Evolutionary conservation across 92 coral and sea anemone species (phyloP), one percentile per base, ranked within the genome.

Genomic region (Palythoa grandiflora): DNA sequence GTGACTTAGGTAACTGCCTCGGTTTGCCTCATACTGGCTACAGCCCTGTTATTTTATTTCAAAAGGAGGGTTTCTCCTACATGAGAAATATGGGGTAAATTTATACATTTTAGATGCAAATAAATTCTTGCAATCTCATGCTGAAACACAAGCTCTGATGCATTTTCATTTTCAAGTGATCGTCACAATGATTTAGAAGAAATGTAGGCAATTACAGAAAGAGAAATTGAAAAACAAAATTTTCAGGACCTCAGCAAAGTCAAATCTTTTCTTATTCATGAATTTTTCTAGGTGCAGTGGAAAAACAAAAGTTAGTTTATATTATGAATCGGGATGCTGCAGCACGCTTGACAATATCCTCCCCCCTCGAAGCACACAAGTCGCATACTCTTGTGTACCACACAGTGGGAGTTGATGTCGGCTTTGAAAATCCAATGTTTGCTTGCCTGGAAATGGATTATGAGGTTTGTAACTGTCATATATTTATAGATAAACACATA

Each of bases 401-500:
- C 77, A 86, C 90, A 38, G 99, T 95, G 37, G 99, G 99, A 9
- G 98, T 97, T 38, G 99, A 97, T 87, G 99, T 94, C 10, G 99
- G 99, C 59, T 97, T 97, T 93, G 99, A 97, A 74, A 97, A 97
- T 78, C 99, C 99, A 38, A 97, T 97, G 99, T 97, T 97, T 93
- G 99, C 99, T 17, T 97, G 99, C 75, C 90, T 97, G 83, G 99
- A 97, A 77, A 93, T 97, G 92, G 99, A 97, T 79, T 97, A 97
- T 80, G 99, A 97, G 96, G 99, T 97, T 38, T 71, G 35, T n/a
- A 63, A 63, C 6, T 28, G 28, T 28, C 28, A 28, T 28, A 28
- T 28, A 28, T 28, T 28, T 28, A 28, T 28, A 28, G 28, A 28
- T 28, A 28, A 28, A 28, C 28, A 28, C 28, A 28, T 28, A 28